Conservation (phyloP, 2,113 vertebrate genomes). For the Dasypus novemcinctus region DNA sequence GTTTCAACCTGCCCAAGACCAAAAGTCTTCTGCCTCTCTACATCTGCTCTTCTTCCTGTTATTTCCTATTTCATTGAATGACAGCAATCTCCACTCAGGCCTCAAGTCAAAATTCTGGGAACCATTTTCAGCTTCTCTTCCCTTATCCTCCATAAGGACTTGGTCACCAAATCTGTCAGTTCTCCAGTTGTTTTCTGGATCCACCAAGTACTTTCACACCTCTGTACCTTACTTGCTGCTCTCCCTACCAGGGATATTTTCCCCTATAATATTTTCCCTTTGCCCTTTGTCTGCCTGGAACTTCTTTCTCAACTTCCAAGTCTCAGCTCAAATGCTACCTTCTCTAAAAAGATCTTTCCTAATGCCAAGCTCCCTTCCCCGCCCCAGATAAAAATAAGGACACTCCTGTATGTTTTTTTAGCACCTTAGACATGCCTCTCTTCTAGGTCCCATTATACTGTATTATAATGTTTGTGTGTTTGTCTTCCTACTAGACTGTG, state of each 20-base stretch:
- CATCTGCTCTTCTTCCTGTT: background rate
- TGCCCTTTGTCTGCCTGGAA: background rate
- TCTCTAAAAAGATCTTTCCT: background rate
- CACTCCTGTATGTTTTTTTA: background rate
- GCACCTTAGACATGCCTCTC: background rate
- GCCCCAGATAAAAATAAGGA: background rate
- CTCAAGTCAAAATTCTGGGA: background rate
- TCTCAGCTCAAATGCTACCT: background rate
- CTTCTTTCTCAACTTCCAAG: background rate
- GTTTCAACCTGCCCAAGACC: background rate
- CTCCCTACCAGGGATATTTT: background rate
- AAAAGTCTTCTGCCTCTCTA: slow-evolving; percentile 8
- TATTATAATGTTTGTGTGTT: background rate
- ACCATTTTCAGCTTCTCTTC: slow-evolving; percentile 2
- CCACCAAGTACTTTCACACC: background rate
- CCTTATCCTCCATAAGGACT: background rate
- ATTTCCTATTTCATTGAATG: slow-evolving; percentile 21
- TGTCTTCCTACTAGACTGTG: slow-evolving; percentile 44
- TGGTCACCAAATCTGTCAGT: slow-evolving; percentile 41
- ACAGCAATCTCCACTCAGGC: background rate
- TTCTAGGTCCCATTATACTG: background rate
- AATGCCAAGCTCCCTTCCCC: background rate
- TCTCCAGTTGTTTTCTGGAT: slow-evolving; percentile 27
- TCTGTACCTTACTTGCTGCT: background rate
- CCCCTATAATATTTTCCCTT: background rate